These are phyloP conservation scores for Struthidea cinerea DNA, from an alignment of 2,113 vertebrate genomes.

Conservation along the genomic window DNA sequence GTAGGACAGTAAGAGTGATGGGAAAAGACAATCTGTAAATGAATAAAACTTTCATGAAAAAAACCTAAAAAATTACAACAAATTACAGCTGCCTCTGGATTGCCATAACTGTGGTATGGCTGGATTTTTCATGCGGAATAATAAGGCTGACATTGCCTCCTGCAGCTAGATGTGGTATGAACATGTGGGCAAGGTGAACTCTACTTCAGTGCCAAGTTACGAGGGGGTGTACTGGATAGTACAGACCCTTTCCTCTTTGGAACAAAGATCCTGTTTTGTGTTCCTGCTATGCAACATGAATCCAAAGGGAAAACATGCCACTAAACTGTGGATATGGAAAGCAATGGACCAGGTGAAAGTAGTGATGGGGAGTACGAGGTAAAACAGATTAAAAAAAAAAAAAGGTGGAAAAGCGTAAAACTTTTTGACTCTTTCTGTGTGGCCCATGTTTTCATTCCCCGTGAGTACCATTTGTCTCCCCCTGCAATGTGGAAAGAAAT, in stretches of 20 bases:
- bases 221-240: rapidly evolving
- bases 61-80: rapidly evolving
- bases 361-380: background rate
- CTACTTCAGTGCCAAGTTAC: background rate
- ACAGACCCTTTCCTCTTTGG: background rate
- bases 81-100: background rate
- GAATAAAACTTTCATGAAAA: background rate
- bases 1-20: background rate
- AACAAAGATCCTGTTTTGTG: background rate
- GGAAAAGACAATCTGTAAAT: background rate
- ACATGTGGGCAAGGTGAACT: background rate
- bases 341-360: background rate
- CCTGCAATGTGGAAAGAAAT: background rate
- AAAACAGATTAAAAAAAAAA: background rate
- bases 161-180: rapidly evolving
- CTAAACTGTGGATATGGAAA: background rate
- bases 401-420: background rate
- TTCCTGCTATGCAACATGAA: background rate
- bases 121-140: background rate
- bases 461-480: background rate
- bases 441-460: background rate
- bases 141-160: background rate
- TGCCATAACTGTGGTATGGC: background rate
- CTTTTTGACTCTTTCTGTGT: background rate
- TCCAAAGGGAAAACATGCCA: background rate